Evolutionary conservation across 2,888 invertebrate species (phyloP).

Genomic region (Asteroscopus sphinx): DNA sequence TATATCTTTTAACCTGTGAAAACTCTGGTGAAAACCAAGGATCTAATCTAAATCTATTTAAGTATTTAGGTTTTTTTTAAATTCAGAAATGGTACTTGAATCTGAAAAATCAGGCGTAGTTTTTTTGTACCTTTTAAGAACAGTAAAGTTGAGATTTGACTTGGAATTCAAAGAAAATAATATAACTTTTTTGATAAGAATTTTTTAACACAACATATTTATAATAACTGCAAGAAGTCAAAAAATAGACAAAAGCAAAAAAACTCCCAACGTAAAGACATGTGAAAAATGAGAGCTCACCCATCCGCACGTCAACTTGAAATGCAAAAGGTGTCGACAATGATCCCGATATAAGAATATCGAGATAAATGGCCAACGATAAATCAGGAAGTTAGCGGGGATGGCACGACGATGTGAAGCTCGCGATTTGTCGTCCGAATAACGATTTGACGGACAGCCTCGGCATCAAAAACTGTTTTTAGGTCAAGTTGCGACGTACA

Average conservation of each 20-base stretch:
- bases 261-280: neutral
- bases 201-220: too few species aligned
- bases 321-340: constrained; percentile 56
- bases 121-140: too few species aligned
- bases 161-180: too few species aligned
- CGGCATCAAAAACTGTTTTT: constrained; percentile 61
- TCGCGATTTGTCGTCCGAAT: constrained; percentile 75
- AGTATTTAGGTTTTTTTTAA: too few species aligned
- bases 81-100: too few species aligned
- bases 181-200: too few species aligned
- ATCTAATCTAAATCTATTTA: too few species aligned
- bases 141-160: too few species aligned
- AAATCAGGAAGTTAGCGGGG: constrained; percentile 79
- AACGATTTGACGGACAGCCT: constrained; percentile 72
- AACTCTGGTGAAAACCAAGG: too few species aligned
- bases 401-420: constrained; percentile 51
- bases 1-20: constrained; percentile 16
- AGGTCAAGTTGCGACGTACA: constrained; percentile 69
- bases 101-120: too few species aligned
- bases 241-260: too few species aligned
- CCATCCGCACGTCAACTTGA: constrained; percentile 10
- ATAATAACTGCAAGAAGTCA: too few species aligned
- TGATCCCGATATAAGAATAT: constrained; percentile 66
- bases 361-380: constrained; percentile 78
- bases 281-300: constrained; percentile 7